phyloP scores from a whole-genome alignment of 2,113 vertebrate genomes.

The Tetrax tetrax region DNA sequence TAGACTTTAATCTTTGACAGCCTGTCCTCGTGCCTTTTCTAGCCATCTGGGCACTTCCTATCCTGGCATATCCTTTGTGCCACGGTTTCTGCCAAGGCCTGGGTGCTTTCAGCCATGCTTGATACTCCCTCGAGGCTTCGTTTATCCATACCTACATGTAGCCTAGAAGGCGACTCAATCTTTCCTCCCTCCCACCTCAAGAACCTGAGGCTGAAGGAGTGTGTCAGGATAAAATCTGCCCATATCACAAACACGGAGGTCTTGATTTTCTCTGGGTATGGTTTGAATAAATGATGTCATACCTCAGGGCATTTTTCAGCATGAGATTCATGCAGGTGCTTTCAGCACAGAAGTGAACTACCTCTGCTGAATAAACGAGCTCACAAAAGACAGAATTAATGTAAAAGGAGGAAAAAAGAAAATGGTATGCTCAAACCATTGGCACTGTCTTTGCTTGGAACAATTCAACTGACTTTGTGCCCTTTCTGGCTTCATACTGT shows the following conservation, averaged over 20 bases:
- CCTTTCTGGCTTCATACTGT: neutral
- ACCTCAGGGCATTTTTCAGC: neutral
- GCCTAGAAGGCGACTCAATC: neutral
- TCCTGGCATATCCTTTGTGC: neutral
- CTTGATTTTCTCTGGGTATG: neutral
- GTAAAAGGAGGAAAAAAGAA: neutral
- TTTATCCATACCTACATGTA: neutral
- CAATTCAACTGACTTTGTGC: neutral
- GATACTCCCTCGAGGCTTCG: neutral
- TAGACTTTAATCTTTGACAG: conserved; percentile 14
- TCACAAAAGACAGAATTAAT: neutral
- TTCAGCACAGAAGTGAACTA: neutral
- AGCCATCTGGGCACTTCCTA: neutral
- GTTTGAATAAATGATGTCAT: neutral
- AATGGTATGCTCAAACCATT: neutral
- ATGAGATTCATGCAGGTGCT: neutral
- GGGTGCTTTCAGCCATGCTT: neutral
- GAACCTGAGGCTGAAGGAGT: neutral
- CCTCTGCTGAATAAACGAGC: neutral
- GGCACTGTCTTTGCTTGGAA: neutral
- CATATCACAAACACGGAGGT: neutral
- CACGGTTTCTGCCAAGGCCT: neutral
- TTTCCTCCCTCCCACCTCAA: neutral
- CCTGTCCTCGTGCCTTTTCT: neutral
- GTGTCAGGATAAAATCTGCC: neutral